Percentiles rank a stretch among this genome's conserved stretches.
phyloP scores from a whole-genome alignment of 2,113 vertebrate genomes.

The Anhinga rufa region DNA sequence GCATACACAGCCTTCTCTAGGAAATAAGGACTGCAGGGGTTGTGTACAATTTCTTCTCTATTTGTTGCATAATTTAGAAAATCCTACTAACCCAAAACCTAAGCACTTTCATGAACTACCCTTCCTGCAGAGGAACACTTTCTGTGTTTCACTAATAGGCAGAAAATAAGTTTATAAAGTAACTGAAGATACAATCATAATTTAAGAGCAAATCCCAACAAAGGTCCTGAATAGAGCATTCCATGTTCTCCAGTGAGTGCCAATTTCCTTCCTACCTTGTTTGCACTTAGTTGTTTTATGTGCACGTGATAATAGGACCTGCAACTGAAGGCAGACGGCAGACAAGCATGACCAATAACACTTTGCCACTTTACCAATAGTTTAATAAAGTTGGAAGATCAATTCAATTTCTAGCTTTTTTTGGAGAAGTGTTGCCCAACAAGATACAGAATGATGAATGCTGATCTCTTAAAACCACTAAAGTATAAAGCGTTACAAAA shows the following conservation, averaged over 20 bases:
- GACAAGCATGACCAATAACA: constrained; percentile 12
- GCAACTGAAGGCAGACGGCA: not conserved
- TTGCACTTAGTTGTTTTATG: not conserved
- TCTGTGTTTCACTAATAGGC: not conserved
- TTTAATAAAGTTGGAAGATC: constrained; percentile 55
- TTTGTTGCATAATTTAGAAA: constrained; percentile 38
- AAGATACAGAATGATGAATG: constrained; percentile 69
- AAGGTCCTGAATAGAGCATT: not conserved
- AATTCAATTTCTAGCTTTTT: constrained; percentile 52
- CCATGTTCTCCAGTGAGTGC: not conserved
- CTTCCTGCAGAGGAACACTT: not conserved
- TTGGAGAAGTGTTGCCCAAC: not conserved
- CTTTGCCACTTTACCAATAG: not conserved
- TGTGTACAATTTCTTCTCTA: not conserved
- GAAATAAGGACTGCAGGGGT: constrained; percentile 1
- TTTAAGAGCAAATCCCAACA: not conserved
- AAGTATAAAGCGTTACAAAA: constrained; percentile 62
- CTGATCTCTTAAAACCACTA: constrained; percentile 69
- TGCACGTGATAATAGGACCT: not conserved
- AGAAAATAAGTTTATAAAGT: constrained; percentile 9
- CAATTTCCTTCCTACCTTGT: not conserved
- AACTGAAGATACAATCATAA: not conserved
- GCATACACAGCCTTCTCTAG: not conserved
- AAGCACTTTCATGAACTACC: not conserved
- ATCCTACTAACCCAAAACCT: constrained; percentile 1